phyloP scores from a whole-genome alignment of 2,797 vertebrate species.

The Rhodeus uyekii region DNA sequence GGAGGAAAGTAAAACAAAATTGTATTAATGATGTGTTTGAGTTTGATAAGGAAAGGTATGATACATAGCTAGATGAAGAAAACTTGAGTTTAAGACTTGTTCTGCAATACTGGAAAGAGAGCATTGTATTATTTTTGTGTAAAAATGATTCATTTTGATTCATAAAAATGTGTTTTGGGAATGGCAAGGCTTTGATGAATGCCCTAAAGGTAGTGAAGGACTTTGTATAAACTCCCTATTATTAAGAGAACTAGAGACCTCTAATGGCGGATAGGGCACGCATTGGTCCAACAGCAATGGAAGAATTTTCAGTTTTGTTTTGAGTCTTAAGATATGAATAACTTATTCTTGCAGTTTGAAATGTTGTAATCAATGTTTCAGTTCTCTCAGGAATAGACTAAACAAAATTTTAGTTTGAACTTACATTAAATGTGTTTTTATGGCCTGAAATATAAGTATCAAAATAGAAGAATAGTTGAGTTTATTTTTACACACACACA shows the following conservation, averaged over 20 bases:
- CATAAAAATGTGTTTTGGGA: not conserved
- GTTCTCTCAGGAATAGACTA: not conserved
- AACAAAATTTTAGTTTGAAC: not conserved
- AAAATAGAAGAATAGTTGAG: not conserved
- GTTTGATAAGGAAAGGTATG: not conserved
- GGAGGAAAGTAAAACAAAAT: not conserved
- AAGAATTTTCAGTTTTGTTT: not conserved
- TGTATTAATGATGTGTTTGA: not conserved
- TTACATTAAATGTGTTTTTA: not conserved
- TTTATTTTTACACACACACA: too few relatives aligned
- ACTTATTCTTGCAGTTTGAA: not conserved
- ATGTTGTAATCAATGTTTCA: not conserved
- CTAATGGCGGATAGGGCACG: not conserved
- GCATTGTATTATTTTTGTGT: not conserved
- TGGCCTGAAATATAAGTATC: not conserved
- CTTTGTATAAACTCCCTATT: not conserved
- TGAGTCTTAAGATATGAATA: not conserved
- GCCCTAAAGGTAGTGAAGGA: not conserved
- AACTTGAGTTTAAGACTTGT: not conserved
- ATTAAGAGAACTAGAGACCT: not conserved
- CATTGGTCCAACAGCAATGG: not conserved
- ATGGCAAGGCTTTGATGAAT: not conserved
- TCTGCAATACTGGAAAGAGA: not conserved
- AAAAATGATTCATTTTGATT: not conserved
- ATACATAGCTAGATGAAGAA: not conserved